Evolutionary conservation across 2,113 vertebrate species (phyloP).

Genomic region (Chaenogobius annularis): DNA sequence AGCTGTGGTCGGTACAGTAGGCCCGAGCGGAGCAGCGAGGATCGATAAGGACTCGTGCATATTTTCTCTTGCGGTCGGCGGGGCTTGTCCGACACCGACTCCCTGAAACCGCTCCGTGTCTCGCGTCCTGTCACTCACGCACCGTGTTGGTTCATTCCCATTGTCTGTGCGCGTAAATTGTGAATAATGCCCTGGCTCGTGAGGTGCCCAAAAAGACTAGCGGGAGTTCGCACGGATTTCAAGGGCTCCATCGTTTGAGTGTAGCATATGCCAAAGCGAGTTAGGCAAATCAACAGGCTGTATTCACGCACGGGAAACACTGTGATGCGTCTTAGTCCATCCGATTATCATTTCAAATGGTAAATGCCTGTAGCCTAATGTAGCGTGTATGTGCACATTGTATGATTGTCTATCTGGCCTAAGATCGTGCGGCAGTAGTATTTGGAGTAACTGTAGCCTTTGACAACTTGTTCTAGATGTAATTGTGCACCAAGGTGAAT

Average conservation of each 20-base stretch:
- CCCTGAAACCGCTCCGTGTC: constrained; percentile 1
- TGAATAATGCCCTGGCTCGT: not conserved
- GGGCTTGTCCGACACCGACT: constrained; percentile 5
- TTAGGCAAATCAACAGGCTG: constrained; percentile 69
- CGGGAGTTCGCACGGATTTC: constrained; percentile 15
- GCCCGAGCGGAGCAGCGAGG: constrained; percentile 54
- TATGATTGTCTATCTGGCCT: not conserved
- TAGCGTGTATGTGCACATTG: not conserved
- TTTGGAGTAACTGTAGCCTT: not conserved
- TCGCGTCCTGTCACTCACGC: not conserved
- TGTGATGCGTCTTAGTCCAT: not conserved
- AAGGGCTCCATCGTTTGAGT: not conserved
- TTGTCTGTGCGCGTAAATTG: constrained; percentile 1
- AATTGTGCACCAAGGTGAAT: not conserved
- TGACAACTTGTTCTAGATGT: not conserved
- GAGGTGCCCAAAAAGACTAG: not conserved
- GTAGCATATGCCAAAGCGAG: constrained; percentile 37
- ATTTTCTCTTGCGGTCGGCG: constrained; percentile 42
- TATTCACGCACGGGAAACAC: not conserved
- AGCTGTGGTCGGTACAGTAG: constrained; percentile 34
- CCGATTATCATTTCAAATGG: not conserved
- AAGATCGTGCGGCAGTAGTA: not conserved
- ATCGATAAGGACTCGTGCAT: constrained; percentile 56
- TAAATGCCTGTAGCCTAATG: not conserved
- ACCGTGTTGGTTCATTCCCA: constrained; percentile 8